Percentiles rank a stretch among this genome's conserved stretches.
phyloP scores from a whole-genome alignment of 2,113 vertebrate species.

The Larimichthys crocea region DNA sequence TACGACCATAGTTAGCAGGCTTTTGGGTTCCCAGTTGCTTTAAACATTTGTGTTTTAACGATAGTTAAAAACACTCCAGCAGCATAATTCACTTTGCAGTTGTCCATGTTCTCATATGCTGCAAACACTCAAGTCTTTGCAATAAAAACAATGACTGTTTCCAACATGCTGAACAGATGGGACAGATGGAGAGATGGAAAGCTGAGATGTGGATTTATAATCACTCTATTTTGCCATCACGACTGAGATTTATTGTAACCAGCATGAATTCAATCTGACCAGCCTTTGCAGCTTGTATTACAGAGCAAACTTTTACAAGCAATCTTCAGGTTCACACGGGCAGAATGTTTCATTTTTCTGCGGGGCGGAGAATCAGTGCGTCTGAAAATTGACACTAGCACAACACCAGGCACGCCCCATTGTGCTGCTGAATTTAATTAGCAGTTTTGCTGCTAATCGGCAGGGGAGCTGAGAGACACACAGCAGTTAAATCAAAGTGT shows the following conservation, averaged over 20 bases:
- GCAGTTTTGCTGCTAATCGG: slow-evolving; percentile 60
- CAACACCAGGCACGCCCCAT: slow-evolving; percentile 52
- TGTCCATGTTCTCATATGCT: not conserved
- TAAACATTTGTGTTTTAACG: not conserved
- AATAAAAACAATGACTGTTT: slow-evolving; percentile 11
- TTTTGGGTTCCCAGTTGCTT: not conserved
- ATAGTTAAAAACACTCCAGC: not conserved
- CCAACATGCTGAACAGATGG: slow-evolving; percentile 24
- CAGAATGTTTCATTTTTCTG: not conserved
- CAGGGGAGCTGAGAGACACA: slow-evolving; percentile 65
- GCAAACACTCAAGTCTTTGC: slow-evolving; percentile 5
- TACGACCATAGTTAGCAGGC: too few species aligned
- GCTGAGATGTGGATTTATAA: slow-evolving; percentile 6
- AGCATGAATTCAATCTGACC: not conserved
- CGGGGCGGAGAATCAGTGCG: not conserved
- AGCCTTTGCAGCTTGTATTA: not conserved
- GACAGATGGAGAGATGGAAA: not conserved
- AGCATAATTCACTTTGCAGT: not conserved
- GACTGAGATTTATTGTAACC: not conserved
- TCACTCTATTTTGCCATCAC: not conserved
- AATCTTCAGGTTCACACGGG: not conserved
- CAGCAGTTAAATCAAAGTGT: slow-evolving; percentile 68
- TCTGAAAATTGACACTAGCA: slow-evolving; percentile 12
- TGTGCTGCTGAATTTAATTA: slow-evolving; percentile 75
- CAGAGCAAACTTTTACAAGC: not conserved